phyloP scores from a whole-genome alignment of 2,888 invertebrate species.

The Troides aeacus region DNA sequence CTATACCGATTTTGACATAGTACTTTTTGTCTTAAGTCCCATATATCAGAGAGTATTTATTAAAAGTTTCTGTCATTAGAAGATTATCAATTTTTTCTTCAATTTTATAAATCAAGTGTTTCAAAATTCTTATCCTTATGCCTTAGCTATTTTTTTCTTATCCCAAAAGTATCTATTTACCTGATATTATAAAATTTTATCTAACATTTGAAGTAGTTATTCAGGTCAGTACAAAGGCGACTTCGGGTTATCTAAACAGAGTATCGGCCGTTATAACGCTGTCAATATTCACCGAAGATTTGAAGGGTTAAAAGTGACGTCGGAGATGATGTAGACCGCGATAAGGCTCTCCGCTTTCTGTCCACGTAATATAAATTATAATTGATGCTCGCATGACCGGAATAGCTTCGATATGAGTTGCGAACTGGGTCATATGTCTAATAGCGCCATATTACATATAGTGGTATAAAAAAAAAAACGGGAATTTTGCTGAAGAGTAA shows the following conservation, averaged over 20 bases:
- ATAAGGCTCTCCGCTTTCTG: background rate
- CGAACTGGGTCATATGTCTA: background rate
- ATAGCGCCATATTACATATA: background rate
- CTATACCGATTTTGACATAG: no score
- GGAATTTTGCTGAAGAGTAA: background rate
- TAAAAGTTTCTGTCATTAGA: no score
- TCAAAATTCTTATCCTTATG: no score
- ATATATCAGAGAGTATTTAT: no score
- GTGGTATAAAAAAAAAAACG: background rate
- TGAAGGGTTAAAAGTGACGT: constrained; percentile 1
- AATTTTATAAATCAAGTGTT: no score
- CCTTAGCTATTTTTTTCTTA: background rate
- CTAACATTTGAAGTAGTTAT: background rate
- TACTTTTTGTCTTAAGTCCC: no score
- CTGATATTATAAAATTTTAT: background rate
- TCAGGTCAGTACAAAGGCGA: background rate
- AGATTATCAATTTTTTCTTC: no score
- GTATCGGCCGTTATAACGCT: background rate
- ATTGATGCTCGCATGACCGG: background rate
- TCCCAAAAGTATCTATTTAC: background rate
- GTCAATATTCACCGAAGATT: background rate
- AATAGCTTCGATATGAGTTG: background rate
- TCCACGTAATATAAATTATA: background rate
- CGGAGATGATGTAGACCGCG: background rate
- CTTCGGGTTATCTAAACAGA: background rate